phyloP scores from a whole-genome alignment of 2,797 vertebrate species.

The Garrulus glandarius region DNA sequence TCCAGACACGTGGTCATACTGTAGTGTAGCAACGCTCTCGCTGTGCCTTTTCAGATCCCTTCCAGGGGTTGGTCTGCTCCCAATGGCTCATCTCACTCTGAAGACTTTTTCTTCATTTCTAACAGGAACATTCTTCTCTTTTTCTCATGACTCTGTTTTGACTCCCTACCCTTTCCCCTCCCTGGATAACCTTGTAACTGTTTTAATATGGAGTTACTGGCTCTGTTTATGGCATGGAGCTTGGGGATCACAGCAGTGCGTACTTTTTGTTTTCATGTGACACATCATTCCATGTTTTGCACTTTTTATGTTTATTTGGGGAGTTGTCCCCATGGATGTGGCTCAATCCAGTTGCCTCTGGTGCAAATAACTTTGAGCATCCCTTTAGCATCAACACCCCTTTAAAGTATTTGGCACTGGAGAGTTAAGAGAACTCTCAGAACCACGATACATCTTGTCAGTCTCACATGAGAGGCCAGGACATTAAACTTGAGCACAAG shows the following conservation, averaged over 20 bases:
- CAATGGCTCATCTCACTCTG: background rate
- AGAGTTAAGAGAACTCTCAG: background rate
- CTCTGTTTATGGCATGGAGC: background rate
- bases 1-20: background rate
- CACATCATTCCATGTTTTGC: background rate
- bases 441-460: background rate
- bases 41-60: background rate
- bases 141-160: background rate
- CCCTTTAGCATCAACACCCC: background rate
- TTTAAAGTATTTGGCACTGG: background rate
- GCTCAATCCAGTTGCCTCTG: background rate
- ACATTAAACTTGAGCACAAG: background rate
- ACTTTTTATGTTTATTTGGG: background rate
- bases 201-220: background rate
- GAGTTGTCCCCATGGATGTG: background rate
- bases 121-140: background rate
- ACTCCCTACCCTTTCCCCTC: background rate
- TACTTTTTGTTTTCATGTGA: background rate
- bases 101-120: background rate
- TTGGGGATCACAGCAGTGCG: background rate
- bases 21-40: rapidly evolving
- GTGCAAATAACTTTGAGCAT: background rate
- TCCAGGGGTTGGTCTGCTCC: background rate
- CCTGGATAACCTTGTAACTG: background rate
- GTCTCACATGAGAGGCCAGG: slow-evolving; percentile 21